Evolutionary conservation across 2,113 vertebrate genomes (phyloP).

Genomic region (Pantherophis guttatus): DNA sequence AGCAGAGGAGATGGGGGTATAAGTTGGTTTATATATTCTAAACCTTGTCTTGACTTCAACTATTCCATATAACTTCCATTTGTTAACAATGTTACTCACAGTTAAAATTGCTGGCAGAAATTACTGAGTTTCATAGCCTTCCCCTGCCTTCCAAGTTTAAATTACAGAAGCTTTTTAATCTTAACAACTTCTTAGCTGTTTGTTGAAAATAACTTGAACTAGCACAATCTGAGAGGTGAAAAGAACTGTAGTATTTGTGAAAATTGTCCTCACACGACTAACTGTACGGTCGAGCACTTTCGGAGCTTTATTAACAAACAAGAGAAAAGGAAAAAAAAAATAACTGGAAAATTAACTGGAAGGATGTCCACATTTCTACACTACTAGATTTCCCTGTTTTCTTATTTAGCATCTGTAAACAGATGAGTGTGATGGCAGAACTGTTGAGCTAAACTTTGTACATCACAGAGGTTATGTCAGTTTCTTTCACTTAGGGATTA

Average conservation of each 20-base stretch:
- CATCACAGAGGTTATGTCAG: not conserved
- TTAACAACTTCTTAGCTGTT: not conserved
- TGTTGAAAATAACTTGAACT: not conserved
- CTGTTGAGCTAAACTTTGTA: not conserved
- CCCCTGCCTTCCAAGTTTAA: not conserved
- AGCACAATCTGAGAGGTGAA: not conserved
- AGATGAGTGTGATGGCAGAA: not conserved
- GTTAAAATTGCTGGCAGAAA: not conserved
- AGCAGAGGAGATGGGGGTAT: too few relatives aligned
- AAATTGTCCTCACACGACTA: not conserved
- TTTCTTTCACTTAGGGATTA: not conserved
- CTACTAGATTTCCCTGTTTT: not conserved
- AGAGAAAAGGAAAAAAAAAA: too few relatives aligned
- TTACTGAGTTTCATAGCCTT: not conserved
- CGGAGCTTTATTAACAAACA: not conserved
- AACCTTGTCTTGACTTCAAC: not conserved
- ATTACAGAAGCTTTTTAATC: not conserved
- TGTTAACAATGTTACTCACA: not conserved
- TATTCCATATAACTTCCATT: not conserved
- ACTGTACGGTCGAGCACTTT: not conserved
- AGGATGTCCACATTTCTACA: not conserved
- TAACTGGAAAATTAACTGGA: not conserved
- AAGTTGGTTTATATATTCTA: too few relatives aligned
- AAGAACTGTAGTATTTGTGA: not conserved
- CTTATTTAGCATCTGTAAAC: not conserved